phyloP scores from a whole-genome alignment of 1,140 invertebrate genomes.

The Drosophila mojavensis region DNA sequence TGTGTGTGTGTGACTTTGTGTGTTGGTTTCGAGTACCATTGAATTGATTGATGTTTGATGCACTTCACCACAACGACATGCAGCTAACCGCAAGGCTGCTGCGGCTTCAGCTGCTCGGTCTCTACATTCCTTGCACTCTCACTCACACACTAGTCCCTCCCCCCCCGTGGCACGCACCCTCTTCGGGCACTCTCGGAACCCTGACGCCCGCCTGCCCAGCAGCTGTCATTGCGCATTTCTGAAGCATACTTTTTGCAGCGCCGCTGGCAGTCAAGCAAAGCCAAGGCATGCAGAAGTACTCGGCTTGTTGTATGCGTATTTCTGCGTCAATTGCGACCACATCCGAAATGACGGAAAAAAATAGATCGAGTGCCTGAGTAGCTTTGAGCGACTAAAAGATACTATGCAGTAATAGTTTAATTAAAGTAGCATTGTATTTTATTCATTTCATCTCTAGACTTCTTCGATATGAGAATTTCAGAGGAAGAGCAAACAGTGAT shows the following conservation, averaged over 20 bases:
- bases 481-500: too few species aligned
- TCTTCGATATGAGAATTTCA: too few species aligned
- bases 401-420: not conserved
- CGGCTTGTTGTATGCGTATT: constrained; percentile 15
- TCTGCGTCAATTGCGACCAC: constrained; percentile 16
- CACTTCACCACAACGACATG: constrained; percentile 79
- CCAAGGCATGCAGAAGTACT: constrained; percentile 50
- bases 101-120: constrained; percentile 21
- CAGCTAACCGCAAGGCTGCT: constrained; percentile 72
- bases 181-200: not conserved
- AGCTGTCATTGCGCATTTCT: constrained; percentile 66
- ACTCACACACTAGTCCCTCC: not conserved
- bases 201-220: constrained; percentile 1
- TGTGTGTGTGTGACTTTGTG: constrained; percentile 26
- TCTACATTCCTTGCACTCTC: not conserved
- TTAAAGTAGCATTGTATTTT: not conserved
- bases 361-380: not conserved
- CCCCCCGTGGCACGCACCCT: not conserved
- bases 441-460: too few species aligned
- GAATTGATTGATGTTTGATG: constrained; percentile 82
- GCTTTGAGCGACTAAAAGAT: not conserved
- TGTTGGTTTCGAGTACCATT: constrained; percentile 69
- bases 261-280: constrained; percentile 44
- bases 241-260: constrained; percentile 74
- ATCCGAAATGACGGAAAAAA: not conserved